Evolutionary conservation across 2,113 vertebrate genomes (phyloP).

Genomic region (Saguinus midas): DNA sequence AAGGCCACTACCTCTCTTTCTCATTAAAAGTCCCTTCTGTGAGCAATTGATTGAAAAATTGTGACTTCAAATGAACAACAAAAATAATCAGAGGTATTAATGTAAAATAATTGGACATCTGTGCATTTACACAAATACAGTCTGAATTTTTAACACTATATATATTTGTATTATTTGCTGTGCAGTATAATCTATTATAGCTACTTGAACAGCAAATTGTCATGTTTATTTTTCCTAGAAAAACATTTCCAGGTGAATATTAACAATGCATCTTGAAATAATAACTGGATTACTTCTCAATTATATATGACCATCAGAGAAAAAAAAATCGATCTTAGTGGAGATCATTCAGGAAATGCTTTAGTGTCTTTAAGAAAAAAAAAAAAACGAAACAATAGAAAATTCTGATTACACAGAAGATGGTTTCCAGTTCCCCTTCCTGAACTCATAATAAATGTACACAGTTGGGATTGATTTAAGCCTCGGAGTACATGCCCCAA

Average conservation of each 20-base stretch:
- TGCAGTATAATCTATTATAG: background rate
- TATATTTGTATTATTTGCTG: background rate
- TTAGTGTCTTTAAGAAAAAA: constrained; percentile 1
- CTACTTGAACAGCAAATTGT: constrained; percentile 22
- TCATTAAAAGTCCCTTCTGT: background rate
- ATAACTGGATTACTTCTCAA: constrained; percentile 56
- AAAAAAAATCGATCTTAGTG: constrained; percentile 43
- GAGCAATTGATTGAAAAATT: constrained; percentile 15
- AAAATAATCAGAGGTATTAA: background rate
- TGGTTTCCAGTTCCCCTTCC: background rate
- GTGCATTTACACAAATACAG: background rate
- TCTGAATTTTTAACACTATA: constrained; percentile 33
- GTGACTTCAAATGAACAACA: background rate
- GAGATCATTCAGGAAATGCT: constrained; percentile 55
- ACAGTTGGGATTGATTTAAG: background rate
- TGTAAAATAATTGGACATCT: background rate
- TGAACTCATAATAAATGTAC: background rate
- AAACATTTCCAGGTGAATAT: constrained; percentile 29
- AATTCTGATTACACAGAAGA: background rate
- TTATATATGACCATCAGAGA: constrained; percentile 55
- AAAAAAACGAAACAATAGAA: background rate
- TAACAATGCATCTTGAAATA: constrained; percentile 43
- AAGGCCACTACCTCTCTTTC: background rate
- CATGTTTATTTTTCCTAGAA: constrained; percentile 19
- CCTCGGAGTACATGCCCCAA: background rate